Evolutionary conservation across 2,888 invertebrate genomes (phyloP).

Genomic region (Drosophila neonasuta): DNA sequence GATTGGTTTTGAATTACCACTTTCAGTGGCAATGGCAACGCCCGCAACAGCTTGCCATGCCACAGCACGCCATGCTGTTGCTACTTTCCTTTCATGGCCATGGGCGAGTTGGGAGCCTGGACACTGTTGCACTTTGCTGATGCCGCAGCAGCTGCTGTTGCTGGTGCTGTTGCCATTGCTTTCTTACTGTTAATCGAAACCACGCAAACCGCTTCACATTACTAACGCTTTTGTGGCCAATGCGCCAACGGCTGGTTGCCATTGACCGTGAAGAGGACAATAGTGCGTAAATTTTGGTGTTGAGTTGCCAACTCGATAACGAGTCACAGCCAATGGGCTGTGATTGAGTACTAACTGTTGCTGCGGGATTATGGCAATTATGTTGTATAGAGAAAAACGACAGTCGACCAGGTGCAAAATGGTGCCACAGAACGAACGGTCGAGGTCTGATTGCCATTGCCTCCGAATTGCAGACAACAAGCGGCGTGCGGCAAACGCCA

Average conservation of each 20-base stretch:
- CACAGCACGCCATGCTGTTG: background rate
- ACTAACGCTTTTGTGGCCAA: conserved; percentile 64
- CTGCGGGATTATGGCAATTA: conserved; percentile 59
- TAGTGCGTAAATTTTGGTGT: conserved; percentile 41
- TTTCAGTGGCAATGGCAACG: conserved; percentile 49
- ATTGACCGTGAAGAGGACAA: conserved; percentile 56
- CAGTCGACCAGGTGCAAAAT: conserved; percentile 52
- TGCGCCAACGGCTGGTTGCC: conserved; percentile 35
- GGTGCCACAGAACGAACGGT: conserved; percentile 62
- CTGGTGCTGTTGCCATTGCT: conserved; percentile 30
- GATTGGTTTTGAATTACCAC: conserved; percentile 50
- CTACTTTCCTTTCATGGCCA: conserved; percentile 64
- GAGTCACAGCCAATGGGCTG: background rate
- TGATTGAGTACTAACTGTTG: conserved; percentile 12
- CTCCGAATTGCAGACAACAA: conserved; percentile 55
- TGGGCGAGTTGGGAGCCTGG: conserved; percentile 33
- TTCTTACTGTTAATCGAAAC: conserved; percentile 59
- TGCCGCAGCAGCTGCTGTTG: conserved; percentile 9
- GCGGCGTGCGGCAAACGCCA: conserved; percentile 24
- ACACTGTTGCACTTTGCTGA: conserved; percentile 21
- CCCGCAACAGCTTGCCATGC: conserved; percentile 36
- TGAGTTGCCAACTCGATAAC: conserved; percentile 28
- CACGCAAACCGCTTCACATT: conserved; percentile 58
- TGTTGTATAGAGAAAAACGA: conserved; percentile 25
- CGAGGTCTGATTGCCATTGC: conserved; percentile 74